phyloP scores from a whole-genome alignment of 2,888 invertebrate genomes.

The Pilophorus perplexus region DNA sequence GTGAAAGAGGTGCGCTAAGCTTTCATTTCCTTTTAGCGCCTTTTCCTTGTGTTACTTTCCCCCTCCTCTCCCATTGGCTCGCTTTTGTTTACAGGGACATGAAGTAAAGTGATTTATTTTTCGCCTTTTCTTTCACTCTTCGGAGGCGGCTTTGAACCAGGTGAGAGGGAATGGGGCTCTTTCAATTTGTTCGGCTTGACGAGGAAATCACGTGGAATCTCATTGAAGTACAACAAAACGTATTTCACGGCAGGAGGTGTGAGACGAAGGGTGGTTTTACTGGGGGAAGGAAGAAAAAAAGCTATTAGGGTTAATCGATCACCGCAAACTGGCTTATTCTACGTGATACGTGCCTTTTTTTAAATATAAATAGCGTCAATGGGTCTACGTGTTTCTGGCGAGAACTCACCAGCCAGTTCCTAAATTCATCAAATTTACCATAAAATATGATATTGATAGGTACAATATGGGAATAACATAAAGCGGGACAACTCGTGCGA shows the following conservation, averaged over 20 bases:
- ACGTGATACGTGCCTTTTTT: not conserved
- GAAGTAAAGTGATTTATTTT: constrained; percentile 26
- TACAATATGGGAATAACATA: no score
- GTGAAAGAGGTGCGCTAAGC: constrained; percentile 5
- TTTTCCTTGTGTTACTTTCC: not conserved
- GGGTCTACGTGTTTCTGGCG: no score
- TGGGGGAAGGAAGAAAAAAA: not conserved
- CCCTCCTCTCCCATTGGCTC: not conserved
- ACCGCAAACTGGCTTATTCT: not conserved
- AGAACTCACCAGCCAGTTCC: no score
- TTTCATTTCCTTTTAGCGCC: constrained; percentile 18
- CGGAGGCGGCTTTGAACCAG: no score
- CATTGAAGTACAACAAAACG: constrained; percentile 21
- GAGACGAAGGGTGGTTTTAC: not conserved
- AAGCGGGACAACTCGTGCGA: no score
- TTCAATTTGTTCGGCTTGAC: constrained; percentile 13
- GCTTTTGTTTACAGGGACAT: constrained; percentile 30
- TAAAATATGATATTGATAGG: no score
- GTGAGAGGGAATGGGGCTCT: not conserved
- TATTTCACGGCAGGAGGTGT: no score
- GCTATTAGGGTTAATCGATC: not conserved
- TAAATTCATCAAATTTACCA: no score
- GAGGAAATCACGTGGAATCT: constrained; percentile 20
- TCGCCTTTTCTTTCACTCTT: not conserved
- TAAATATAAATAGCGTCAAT: no score